These are phyloP conservation scores for Synergus gifuensis DNA, from an alignment of 2,888 invertebrate genomes.

Conservation along the genomic window DNA sequence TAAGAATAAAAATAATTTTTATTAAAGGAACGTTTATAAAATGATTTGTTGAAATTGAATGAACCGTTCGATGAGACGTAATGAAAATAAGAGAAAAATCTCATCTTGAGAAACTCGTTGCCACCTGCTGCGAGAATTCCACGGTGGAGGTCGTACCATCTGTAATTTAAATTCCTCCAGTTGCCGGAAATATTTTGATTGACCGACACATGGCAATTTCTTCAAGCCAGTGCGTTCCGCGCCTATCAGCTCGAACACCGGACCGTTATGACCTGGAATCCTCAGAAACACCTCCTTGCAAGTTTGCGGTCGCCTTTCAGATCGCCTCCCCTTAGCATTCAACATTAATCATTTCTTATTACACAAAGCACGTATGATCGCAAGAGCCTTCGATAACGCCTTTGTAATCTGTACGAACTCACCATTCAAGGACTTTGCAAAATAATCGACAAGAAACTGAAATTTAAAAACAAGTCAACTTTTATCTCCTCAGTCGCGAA, in stretches of 20 bases:
- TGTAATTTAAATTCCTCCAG: constrained; percentile 53
- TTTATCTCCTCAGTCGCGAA: not conserved
- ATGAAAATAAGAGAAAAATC: constrained; percentile 11
- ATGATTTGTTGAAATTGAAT: not conserved
- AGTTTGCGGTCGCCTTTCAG: constrained; percentile 30
- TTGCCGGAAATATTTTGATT: constrained; percentile 56
- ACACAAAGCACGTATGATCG: constrained; percentile 26
- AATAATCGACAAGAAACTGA: constrained; percentile 3
- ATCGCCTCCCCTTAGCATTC: not conserved
- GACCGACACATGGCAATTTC: constrained; percentile 52
- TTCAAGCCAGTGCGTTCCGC: constrained; percentile 51
- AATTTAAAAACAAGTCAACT: not conserved
- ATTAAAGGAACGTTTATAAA: not conserved
- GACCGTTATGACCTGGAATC: constrained; percentile 66
- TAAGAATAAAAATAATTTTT: not conserved
- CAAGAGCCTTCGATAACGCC: constrained; percentile 9
- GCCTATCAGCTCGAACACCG: constrained; percentile 52
- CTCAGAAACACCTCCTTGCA: constrained; percentile 38
- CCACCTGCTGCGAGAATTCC: constrained; percentile 31
- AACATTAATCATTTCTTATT: constrained; percentile 33
- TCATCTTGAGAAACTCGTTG: constrained; percentile 6
- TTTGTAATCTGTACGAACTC: constrained; percentile 16
- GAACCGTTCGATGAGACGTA: constrained; percentile 18
- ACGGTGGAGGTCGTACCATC: constrained; percentile 11
- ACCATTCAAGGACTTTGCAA: not conserved